Base-by-base conservation (phyloP, 2,113 vertebrate species). In the Ctenodactylus gundi region DNA sequence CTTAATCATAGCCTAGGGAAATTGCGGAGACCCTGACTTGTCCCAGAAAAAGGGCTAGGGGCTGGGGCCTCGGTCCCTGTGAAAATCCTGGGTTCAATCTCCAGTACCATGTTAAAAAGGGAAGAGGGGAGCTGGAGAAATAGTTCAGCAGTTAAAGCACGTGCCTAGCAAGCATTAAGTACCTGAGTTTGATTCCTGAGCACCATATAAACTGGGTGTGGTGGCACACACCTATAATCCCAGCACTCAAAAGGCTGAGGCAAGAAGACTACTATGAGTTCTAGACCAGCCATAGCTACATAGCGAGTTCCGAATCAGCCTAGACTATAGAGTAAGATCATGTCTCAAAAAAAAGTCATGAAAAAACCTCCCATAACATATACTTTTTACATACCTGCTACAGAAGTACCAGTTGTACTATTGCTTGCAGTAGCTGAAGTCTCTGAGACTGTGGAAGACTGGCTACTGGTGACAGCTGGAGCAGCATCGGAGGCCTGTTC, bases 401-500 rank as follows among this genome's bases (percentile, higher is more conserved):
- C 68, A 93, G 98, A 98, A 96, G 98, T 97, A 85, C 98, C 98
- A 96, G 98, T 97, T 51, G 98, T 97, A 94, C 98, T 97, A 95
- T 98, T 98, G 93, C 97, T 98, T 95, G 98, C 97, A 94, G 97
- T 96, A 46, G 98, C 73, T 96, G 98, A 96, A 57, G 97, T 98
- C 98, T 99, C 99, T 93, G 99, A 96, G 87, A 98, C 97, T 81
- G 98, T 97, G 88, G 99, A 98, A 93, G 98, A 96, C 97, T 99
- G 99, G 98, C 98, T 99, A 96, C 81, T 98, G 91, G 99, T 99
- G 97, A 98, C 94, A 29, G 97, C 98, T 11, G 99, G 98, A 98
- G 98, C 97, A 94, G 99, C 98, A 87, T 98, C 98, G 98, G 99
- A 99, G 98, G 98, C 97, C 97, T 98, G 99, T 98, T 99, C 99